Evolutionary conservation across 2,113 vertebrate genomes (phyloP), one percentile per base, ranked within the genome.

Genomic region (Odocoileus virginianus): DNA sequence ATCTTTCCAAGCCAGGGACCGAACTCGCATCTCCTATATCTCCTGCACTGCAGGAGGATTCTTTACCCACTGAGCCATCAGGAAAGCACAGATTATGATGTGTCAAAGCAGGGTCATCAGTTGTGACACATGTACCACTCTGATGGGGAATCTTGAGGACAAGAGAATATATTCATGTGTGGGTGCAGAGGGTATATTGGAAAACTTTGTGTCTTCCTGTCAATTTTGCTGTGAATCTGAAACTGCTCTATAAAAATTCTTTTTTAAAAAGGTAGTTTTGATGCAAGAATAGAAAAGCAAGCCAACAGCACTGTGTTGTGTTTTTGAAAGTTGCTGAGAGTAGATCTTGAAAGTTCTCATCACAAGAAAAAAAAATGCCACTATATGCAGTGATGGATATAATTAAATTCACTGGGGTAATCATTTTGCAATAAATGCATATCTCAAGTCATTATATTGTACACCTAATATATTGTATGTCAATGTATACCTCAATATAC

Each of bases 271-370:
- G 28, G 45, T 17, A 6, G 43, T 79, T 79, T 79, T 79, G 78
- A 50, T 21, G 45, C 28, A 81, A 81, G 28, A 81, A 81, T 47
- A 81, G 28, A 50, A 81, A 81, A 33, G 8, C 45, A 81, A 82
- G 21, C 15, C 33, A 57, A 45, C 36, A 45, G 67, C 15, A 71
- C 28, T 45, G 79, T 84, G 50, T 16, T 40, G 54, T 57, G n/a
- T 45, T 27, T 84, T 43, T 43, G 36, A 82, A 71, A 92, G 50
- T n/a, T 84, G 14, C 47, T 92, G 27, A 92, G 47, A 92, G 85
- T 64, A 47, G 30, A 55, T 83, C n/a, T 92, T 92, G 40, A 84
- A 83, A 71, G n/a, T 45, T 71, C 13, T 19, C 60, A 57, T 84
- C 47, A 67, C 28, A 67, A 60, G 27, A 67, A 91, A 40, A 33